These are phyloP conservation scores for Catharus ustulatus DNA, from an alignment of 2,797 vertebrate genomes.

Conservation along the genomic window DNA sequence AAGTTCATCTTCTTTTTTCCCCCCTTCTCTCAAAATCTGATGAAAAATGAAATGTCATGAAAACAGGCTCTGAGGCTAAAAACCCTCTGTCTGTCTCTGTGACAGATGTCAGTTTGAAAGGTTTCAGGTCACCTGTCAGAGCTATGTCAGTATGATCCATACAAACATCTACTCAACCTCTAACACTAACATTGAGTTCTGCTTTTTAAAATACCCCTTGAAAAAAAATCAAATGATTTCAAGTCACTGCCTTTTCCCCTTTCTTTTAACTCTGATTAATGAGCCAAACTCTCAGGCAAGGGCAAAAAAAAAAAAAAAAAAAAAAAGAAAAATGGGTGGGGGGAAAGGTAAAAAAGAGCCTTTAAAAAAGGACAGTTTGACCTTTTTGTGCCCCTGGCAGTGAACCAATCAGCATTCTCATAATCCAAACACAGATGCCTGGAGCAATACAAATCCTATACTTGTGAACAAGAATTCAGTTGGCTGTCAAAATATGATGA, in stretches of 20 bases:
- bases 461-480: conserved; percentile 83
- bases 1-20: conserved; percentile 79
- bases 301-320: conserved; percentile 65
- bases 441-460: conserved; percentile 90
- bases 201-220: conserved; percentile 76
- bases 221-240: conserved; percentile 77
- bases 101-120: conserved; percentile 89
- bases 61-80: conserved; percentile 84
- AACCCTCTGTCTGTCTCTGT: conserved; percentile 84
- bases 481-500: conserved; percentile 81
- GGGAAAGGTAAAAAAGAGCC: conserved; percentile 68
- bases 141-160: conserved; percentile 80
- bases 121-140: conserved; percentile 86
- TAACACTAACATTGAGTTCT: conserved; percentile 75
- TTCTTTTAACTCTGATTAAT: conserved; percentile 80
- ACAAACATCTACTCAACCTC: conserved; percentile 78
- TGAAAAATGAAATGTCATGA: conserved; percentile 88
- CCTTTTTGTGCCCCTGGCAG: conserved; percentile 90
- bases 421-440: conserved; percentile 96
- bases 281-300: conserved; percentile 71
- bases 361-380: conserved; percentile 92
- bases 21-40: conserved; percentile 81
- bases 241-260: conserved; percentile 78
- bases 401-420: conserved; percentile 94
- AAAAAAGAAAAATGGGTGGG: background rate